phyloP scores from a whole-genome alignment of 2,797 vertebrate species.

The Paramormyrops hopkinsi region DNA sequence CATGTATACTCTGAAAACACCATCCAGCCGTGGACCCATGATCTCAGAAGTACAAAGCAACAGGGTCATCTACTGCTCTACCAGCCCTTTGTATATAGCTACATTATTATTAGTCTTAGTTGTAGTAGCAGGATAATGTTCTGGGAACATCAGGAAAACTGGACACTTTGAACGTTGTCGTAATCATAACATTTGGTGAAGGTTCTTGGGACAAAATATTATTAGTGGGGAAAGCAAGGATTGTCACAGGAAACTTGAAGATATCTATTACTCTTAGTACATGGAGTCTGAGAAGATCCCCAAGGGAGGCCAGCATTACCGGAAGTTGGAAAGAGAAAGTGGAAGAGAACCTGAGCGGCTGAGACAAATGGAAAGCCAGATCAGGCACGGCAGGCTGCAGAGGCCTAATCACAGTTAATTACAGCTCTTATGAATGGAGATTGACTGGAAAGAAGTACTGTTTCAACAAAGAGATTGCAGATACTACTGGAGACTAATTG shows the following conservation, averaged over 20 bases:
- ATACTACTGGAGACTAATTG: not conserved
- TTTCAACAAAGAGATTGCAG: constrained; percentile 40
- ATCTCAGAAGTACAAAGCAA: not conserved
- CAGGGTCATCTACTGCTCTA: not conserved
- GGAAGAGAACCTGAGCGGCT: not conserved
- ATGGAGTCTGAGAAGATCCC: not conserved
- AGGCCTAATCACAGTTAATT: constrained; percentile 43
- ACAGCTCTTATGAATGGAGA: constrained; percentile 45
- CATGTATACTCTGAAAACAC: not conserved
- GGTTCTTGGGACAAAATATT: not conserved
- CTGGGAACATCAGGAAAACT: not conserved
- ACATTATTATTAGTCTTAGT: not conserved
- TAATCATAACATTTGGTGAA: not conserved
- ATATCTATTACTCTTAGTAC: rapidly evolving
- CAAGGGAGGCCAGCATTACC: not conserved
- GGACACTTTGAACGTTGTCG: not conserved
- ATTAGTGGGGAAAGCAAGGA: not conserved
- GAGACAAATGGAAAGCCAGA: constrained; percentile 49
- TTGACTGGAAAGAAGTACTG: constrained; percentile 41
- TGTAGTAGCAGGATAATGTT: not conserved
- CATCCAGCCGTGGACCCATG: not conserved
- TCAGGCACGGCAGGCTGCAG: constrained; percentile 41
- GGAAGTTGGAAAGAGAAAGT: not conserved
- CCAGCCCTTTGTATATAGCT: not conserved
- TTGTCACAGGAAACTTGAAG: not conserved